Evolutionary conservation across 2,888 invertebrate species (phyloP).

Genomic region (Bruchidius siliquastri): DNA sequence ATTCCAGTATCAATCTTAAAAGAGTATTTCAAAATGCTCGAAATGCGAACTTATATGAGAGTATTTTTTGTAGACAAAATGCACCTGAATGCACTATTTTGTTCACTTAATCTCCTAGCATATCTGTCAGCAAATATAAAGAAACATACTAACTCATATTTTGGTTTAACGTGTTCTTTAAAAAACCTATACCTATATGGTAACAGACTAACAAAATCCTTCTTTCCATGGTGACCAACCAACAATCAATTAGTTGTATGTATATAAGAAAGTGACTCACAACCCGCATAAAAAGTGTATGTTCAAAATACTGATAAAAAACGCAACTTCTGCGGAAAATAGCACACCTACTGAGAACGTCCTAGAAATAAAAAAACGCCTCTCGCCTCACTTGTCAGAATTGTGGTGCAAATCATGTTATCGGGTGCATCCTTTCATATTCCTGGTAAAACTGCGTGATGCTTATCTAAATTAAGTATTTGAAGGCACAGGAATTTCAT

Average conservation of each 20-base stretch:
- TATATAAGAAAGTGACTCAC: conserved; percentile 26
- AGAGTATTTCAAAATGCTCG: neutral
- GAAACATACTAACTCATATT: neutral
- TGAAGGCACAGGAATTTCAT: too few relatives aligned
- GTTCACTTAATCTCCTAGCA: neutral
- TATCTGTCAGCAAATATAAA: neutral
- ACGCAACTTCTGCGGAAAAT: conserved; percentile 18
- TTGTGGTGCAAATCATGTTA: neutral
- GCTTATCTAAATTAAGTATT: too few relatives aligned
- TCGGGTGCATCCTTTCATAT: neutral
- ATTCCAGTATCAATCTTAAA: neutral
- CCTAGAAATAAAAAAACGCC: neutral
- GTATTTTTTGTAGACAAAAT: neutral
- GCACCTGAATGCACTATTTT: neutral
- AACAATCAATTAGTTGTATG: neutral
- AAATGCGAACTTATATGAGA: neutral
- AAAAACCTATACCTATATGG: conserved; percentile 3
- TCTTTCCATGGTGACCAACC: neutral
- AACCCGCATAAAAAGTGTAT: conserved; percentile 38
- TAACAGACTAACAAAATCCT: neutral
- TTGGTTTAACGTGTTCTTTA: neutral
- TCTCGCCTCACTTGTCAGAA: neutral
- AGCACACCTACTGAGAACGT: neutral
- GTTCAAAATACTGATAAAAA: conserved; percentile 38
- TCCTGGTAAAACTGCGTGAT: neutral